Evolutionary conservation across 2,797 vertebrate genomes (phyloP).

Genomic region (Silurus lanzhouensis): DNA sequence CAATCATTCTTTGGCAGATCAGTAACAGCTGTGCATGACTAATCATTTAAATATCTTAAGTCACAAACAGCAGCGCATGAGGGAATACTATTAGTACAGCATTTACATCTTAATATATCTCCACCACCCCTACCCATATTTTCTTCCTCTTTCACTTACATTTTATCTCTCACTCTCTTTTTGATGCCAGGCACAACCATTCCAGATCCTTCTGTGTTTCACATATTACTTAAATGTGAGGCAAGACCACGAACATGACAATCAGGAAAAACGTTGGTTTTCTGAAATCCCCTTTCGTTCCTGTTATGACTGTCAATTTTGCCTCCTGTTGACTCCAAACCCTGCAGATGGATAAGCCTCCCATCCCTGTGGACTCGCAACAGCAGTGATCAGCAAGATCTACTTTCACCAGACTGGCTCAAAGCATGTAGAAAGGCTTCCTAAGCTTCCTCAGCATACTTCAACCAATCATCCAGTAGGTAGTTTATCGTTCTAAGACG

Average conservation of each 20-base stretch:
- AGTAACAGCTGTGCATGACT: conserved; percentile 43
- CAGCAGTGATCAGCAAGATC: conserved; percentile 39
- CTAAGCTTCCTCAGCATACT: conserved; percentile 42
- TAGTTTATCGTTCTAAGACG: background rate
- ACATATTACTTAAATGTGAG: conserved; percentile 10
- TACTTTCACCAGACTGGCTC: conserved; percentile 40
- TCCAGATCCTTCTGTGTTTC: background rate
- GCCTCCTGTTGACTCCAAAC: conserved; percentile 17
- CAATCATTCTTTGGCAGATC: conserved; percentile 45
- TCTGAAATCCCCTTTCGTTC: conserved; percentile 22
- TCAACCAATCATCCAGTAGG: conserved; percentile 16
- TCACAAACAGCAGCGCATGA: conserved; percentile 29
- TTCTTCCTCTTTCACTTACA: background rate
- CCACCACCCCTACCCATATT: background rate
- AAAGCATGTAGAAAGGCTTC: conserved; percentile 47
- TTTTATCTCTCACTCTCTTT: background rate
- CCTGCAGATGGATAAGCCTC: conserved; percentile 26
- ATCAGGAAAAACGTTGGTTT: background rate
- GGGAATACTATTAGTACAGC: conserved; percentile 30
- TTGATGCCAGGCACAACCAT: background rate
- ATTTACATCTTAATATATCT: conserved; percentile 31
- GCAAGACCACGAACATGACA: background rate
- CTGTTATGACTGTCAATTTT: conserved; percentile 15
- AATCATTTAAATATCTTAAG: conserved; percentile 41
- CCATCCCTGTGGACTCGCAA: conserved; percentile 26